Conservation (phyloP, 2,888 invertebrate species). For the Drosophila picticornis region DNA sequence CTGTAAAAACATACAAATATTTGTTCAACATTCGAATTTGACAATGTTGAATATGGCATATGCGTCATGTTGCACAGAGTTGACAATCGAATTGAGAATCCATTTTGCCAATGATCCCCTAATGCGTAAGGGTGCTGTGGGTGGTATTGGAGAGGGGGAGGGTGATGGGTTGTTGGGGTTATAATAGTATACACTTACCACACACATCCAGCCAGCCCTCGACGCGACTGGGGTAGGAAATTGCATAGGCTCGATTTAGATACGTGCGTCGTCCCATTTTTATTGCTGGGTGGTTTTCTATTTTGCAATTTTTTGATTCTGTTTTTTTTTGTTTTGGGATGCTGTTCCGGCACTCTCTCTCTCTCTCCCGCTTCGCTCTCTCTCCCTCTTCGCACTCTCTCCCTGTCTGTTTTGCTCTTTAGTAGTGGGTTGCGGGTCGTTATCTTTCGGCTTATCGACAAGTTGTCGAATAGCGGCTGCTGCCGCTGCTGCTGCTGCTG, state of each 20-base stretch:
- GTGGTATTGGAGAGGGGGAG: neutral
- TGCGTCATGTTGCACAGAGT: neutral
- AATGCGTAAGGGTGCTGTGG: neutral
- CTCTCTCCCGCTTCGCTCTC: neutral
- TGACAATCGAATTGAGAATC: neutral
- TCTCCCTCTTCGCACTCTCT: constrained; percentile 16
- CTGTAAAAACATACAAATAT: neutral
- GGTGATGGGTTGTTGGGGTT: too few species aligned
- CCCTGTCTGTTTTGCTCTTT: constrained; percentile 33
- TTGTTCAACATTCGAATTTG: neutral
- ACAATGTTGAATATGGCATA: neutral
- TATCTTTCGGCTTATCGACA: constrained; percentile 64
- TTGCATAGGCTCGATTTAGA: constrained; percentile 83
- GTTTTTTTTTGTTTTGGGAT: constrained; percentile 35
- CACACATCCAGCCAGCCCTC: constrained; percentile 86
- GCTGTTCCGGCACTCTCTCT: constrained; percentile 43
- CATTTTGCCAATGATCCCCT: neutral
- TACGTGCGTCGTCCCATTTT: constrained; percentile 84
- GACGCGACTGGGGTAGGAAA: constrained; percentile 85
- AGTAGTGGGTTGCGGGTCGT: constrained; percentile 37
- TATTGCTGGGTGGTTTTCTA: constrained; percentile 36
- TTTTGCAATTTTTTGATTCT: constrained; percentile 2
- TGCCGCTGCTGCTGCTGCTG: constrained; percentile 36
- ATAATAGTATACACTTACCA: constrained; percentile 79
- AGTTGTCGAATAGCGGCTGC: constrained; percentile 56